These are phyloP conservation scores for Myrmecobius fasciatus DNA, from an alignment of 2,113 vertebrate genomes.

Conservation along the genomic window DNA sequence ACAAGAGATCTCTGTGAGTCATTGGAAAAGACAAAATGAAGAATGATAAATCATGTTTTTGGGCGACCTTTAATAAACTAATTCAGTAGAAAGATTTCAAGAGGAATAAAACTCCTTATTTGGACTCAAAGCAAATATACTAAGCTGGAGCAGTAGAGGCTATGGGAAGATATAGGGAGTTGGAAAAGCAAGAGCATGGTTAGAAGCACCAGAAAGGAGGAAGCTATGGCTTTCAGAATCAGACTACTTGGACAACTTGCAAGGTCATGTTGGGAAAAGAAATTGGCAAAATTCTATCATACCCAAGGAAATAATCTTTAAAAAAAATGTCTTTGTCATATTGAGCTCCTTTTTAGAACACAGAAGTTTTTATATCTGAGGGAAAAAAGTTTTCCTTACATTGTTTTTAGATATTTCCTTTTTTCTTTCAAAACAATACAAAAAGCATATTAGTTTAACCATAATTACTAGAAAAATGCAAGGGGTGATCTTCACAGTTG, in stretches of 20 bases:
- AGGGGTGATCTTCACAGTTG: not conserved
- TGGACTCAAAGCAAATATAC: not conserved
- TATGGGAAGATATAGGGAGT: not conserved
- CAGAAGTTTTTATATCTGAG: not conserved
- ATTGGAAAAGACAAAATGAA: not conserved
- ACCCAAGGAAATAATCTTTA: not conserved
- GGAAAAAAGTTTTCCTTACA: not conserved
- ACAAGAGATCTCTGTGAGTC: not conserved
- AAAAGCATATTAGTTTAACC: not conserved
- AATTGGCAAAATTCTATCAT: not conserved
- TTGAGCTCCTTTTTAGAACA: not conserved
- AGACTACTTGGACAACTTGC: not conserved
- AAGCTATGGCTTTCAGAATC: not conserved
- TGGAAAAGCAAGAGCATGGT: not conserved
- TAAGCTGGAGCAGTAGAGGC: not conserved
- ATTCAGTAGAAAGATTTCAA: not conserved
- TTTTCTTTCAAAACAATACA: not conserved
- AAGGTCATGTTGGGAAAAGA: not conserved
- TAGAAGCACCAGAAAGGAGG: not conserved
- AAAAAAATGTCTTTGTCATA: not conserved
- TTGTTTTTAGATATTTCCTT: not conserved
- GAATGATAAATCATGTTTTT: not conserved
- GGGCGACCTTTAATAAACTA: not conserved
- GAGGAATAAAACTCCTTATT: not conserved
- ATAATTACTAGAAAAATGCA: not conserved